Base-by-base conservation (phyloP, 2,797 vertebrate genomes). In the Poecilia gillii region DNA sequence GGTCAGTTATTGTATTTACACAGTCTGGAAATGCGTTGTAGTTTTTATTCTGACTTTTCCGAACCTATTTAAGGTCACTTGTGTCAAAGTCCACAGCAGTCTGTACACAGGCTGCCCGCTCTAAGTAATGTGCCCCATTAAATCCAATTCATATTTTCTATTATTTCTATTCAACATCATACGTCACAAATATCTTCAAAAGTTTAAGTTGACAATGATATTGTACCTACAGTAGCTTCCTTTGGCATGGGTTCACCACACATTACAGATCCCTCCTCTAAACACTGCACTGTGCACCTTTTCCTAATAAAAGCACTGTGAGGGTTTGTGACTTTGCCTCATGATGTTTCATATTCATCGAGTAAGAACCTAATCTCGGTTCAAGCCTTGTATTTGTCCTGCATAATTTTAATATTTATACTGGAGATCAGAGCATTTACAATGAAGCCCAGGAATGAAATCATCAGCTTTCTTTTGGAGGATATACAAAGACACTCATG, bases 361-460 rank as follows among this genome's bases (percentile, higher is more conserved):
- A 31, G 13, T 3, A n/a, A 75, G n/a, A 62, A n/a, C 14, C 36
- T 43, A 31, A 74, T 66, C 36, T 71, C 25, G 43, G 47, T 36
- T 74, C 36, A 76, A 33, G 2, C 7, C 3, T 6, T 23, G 12
- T 31, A 25, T 36, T 39, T 72, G 31, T 53, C 2, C 43, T 20
- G 39, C 41, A 2, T 64, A 1, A 55, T 64, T 74, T 73, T 73
- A 78, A 76, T 57, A 33, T 76, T 79, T 71, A 53, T 36, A 11
- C 2, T 74, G 72, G n/a, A 68, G n/a, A 12, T 14, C 47, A 74
- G 4, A 53, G 47, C 33, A 79, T 74, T 80, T 80, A 28, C 23
- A 73, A 55, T 66, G 59, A 77, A 78, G 13, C 46, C 18, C 11
- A 3, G 39, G n/a, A 78, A 76, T 71, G 1, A 77, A 66, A 70